Base-by-base conservation (phyloP, 2,797 vertebrate genomes). In the Chrosomus eos region DNA sequence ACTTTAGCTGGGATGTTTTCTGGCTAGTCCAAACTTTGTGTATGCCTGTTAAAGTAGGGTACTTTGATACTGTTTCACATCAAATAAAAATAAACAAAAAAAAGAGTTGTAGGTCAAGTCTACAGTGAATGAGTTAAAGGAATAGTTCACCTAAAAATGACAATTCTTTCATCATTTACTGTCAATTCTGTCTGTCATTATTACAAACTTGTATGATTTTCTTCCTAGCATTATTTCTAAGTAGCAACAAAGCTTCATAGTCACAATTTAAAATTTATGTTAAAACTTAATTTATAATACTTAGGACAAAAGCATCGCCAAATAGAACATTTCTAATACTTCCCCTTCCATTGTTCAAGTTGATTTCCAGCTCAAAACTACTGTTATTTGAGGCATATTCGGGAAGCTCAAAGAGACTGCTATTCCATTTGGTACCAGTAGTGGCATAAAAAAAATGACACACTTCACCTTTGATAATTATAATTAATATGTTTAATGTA, bases 1-100 rank as follows among this genome's bases (percentile, higher is more conserved):
- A 82, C 77, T 82, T 68, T 60, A 68, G 70, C 80, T 72, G 82
- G 77, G 75, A 75, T 80, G 62, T 36, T 75, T 84, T 45, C 64
- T 84, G 51, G 38, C 75, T 51, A 62, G 73, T 19, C n/a, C 62
- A 78, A 45, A 83, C 82, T 76, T 21, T 45, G 72, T 83, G 21
- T 67, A 33, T 80, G 78, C 26, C 28, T n/a, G 51, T 78, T 71
- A 45, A 13, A 70, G 36, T 67, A 9, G 38, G n/a, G 58, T 70
- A 7, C 33, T 58, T 53, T 78, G n/a, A 84, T 70, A 51, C 64
- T 70, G 26, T 84, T 70, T 70, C 36, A 70, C 33, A 68, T 36
- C 31, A 79, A 79, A 31, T 9, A 19, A 26, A 21, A 23, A 45
- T 38, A 38, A 38, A 38, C 2, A 11, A 43, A 23, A 9, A 26